A percentile compares a stretch with the other conserved stretches of the same genome.
Evolutionary conservation across 2,113 vertebrate species (phyloP).

Genomic region (Junco hyemalis): DNA sequence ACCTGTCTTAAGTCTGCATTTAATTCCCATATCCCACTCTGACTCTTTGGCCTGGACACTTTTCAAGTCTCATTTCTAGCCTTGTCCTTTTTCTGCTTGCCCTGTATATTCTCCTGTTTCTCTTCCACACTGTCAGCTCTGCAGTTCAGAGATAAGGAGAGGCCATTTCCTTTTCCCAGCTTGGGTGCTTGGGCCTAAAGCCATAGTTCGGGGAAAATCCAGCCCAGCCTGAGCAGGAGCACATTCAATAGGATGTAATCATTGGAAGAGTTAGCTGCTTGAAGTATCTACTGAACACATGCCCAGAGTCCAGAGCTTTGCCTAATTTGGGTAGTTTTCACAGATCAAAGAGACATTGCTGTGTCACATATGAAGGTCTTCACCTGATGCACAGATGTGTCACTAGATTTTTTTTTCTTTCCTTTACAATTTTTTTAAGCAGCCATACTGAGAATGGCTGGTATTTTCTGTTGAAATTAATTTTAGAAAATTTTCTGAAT

Average conservation of each 20-base stretch:
- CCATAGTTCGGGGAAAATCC: not conserved
- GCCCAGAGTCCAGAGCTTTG: not conserved
- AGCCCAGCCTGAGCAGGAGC: not conserved
- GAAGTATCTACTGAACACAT: not conserved
- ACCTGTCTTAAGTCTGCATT: not conserved
- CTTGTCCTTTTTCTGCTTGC: not conserved
- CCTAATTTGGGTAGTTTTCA: not conserved
- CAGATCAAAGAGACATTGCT: not conserved
- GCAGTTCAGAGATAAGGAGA: not conserved
- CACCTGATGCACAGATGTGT: not conserved
- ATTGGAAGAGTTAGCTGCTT: not conserved
- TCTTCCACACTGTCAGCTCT: not conserved
- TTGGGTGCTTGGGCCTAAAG: not conserved
- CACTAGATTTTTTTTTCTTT: not conserved
- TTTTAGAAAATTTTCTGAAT: not conserved
- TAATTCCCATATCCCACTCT: not conserved
- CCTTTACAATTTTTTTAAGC: too few relatives aligned
- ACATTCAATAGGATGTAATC: not conserved
- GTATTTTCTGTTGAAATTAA: not conserved
- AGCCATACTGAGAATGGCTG: not conserved
- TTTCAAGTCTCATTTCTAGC: not conserved
- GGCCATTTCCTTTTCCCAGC: not conserved
- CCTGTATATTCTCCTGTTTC: not conserved
- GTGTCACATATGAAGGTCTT: not conserved
- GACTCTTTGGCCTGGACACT: not conserved